A percentile compares a stretch with the other conserved stretches of the same genome.
Conservation (phyloP, 2,113 vertebrate species). For the Saguinus imperator region DNA sequence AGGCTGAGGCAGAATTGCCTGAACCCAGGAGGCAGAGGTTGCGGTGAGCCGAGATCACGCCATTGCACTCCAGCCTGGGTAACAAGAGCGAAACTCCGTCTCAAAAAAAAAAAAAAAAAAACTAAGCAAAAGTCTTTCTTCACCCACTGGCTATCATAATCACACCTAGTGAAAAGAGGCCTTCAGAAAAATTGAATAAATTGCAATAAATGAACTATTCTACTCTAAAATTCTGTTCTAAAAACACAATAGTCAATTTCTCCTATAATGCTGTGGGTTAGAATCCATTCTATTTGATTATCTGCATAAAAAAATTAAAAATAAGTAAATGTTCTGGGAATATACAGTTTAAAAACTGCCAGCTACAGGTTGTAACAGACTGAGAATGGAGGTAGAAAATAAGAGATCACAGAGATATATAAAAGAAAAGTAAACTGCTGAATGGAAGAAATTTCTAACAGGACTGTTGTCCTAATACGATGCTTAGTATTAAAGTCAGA, state of each 20-base stretch:
- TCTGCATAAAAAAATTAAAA: not conserved
- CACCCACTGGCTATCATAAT: not conserved
- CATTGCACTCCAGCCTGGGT: too few relatives aligned
- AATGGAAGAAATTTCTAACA: not conserved
- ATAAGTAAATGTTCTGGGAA: not conserved
- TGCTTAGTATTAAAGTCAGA: not conserved
- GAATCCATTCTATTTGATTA: not conserved
- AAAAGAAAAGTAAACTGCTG: not conserved
- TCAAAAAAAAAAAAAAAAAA: not conserved
- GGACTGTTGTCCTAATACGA: not conserved
- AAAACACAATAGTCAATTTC: not conserved
- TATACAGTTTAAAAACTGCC: not conserved
- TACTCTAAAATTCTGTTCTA: not conserved
- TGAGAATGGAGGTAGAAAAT: slow-evolving; percentile 24
- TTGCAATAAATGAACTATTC: not conserved
- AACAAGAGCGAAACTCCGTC: too few relatives aligned
- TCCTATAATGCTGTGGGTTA: not conserved
- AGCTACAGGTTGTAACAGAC: not conserved
- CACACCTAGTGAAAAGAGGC: not conserved
- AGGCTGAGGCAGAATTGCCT: too few relatives aligned
- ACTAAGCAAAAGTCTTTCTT: slow-evolving; percentile 11
- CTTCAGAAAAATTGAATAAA: not conserved
- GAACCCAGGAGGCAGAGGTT: too few relatives aligned
- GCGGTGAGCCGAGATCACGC: too few relatives aligned
- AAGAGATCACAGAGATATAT: not conserved